A percentile compares a stretch with the other conserved stretches of the same genome.
Conservation (phyloP, 1,140 invertebrate genomes). For the Heliconius nattereri region DNA sequence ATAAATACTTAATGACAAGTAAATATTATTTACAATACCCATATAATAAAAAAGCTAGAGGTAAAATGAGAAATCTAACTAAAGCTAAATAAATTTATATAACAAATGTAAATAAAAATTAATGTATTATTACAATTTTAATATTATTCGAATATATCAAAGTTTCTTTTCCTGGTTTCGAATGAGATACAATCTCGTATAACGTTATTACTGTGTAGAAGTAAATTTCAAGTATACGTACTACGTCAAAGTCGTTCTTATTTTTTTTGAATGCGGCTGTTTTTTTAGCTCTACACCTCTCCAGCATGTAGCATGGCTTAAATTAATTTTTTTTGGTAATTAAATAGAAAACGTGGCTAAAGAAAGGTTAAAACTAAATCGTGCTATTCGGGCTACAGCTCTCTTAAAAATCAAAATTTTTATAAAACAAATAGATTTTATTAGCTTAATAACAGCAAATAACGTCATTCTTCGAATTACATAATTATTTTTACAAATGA, state of each 20-base stretch:
- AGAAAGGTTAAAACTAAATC: no score
- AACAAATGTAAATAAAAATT: neutral
- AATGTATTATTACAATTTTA: neutral
- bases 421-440: no score
- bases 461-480: no score
- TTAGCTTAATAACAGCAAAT: no score
- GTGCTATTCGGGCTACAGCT: no score
- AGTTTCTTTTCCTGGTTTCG: slow-evolving; percentile 9
- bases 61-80: neutral
- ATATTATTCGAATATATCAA: neutral
- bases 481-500: no score
- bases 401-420: no score
- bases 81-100: neutral
- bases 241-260: neutral
- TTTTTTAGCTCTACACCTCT: neutral
- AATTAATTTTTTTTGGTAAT: neutral
- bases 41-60: neutral
- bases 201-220: neutral
- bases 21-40: neutral
- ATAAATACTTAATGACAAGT: neutral
- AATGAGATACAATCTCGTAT: neutral
- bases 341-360: no score
- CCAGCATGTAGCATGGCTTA: neutral
- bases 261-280: neutral
- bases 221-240: neutral